These are phyloP conservation scores for Drosophila fungiperda DNA, from an alignment of 2,888 invertebrate species.

Conservation along the genomic window DNA sequence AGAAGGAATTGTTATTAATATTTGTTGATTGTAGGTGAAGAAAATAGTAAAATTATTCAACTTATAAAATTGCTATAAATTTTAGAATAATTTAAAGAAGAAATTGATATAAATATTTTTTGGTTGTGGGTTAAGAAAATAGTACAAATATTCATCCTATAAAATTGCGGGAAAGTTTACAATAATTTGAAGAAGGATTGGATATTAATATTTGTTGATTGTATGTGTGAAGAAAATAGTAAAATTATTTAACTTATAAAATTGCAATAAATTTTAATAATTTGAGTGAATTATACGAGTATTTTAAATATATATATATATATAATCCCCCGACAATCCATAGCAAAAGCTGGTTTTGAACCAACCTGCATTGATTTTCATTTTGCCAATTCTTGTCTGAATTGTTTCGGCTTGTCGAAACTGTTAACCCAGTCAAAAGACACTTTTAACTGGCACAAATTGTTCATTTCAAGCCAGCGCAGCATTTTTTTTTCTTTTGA, in stretches of 20 bases:
- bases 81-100: no score
- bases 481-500: slow-evolving; percentile 6
- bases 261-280: neutral
- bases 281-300: neutral
- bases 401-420: slow-evolving; percentile 22
- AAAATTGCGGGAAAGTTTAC: no score
- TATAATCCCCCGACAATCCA: neutral
- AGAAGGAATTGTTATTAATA: neutral
- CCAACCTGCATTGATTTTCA: neutral
- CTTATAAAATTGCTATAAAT: neutral
- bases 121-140: no score
- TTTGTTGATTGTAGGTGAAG: neutral
- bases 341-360: neutral
- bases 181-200: no score
- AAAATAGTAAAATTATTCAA: neutral
- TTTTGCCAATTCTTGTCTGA: slow-evolving; percentile 2
- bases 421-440: slow-evolving; percentile 42
- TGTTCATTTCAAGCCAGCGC: slow-evolving; percentile 6
- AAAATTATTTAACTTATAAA: neutral
- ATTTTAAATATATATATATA: neutral
- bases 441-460: slow-evolving; percentile 25
- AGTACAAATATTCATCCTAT: no score
- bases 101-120: no score
- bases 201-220: no score
- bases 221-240: no score